Evolutionary conservation across 2,888 invertebrate species (phyloP).

Genomic region (Uropetala carovei): DNA sequence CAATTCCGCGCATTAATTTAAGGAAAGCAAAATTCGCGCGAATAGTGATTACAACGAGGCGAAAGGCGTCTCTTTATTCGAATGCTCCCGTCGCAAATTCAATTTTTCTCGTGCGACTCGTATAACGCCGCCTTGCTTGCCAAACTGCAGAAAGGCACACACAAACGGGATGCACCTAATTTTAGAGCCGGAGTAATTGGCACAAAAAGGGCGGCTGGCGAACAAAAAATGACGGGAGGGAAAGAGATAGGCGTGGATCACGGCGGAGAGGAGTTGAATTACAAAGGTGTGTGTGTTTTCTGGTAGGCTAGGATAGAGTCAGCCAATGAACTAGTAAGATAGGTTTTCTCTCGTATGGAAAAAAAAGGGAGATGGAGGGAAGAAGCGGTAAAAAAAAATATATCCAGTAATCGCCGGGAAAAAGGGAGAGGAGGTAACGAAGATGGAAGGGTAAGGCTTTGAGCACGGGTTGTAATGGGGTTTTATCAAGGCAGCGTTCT

Average conservation of each 20-base stretch:
- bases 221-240: background rate
- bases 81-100: too few relatives aligned
- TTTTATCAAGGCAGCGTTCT: background rate
- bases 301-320: too few relatives aligned
- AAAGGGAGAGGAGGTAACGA: background rate
- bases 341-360: background rate
- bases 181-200: background rate
- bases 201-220: background rate
- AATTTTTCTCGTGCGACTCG: too few relatives aligned
- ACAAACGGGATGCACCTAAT: background rate
- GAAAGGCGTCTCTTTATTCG: too few relatives aligned
- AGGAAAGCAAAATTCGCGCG: too few relatives aligned
- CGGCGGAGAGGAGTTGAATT: background rate
- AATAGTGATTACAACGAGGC: too few relatives aligned
- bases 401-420: background rate
- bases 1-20: too few relatives aligned
- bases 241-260: background rate
- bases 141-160: background rate
- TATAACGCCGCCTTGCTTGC: too few relatives aligned
- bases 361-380: background rate
- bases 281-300: constrained; percentile 9
- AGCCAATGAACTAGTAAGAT: too few relatives aligned
- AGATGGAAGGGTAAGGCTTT: constrained; percentile 25
- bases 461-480: constrained; percentile 7
- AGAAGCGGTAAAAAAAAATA: background rate